phyloP scores from a whole-genome alignment of 92 coral and sea anemone species.

The Zoanthus sociatus region DNA sequence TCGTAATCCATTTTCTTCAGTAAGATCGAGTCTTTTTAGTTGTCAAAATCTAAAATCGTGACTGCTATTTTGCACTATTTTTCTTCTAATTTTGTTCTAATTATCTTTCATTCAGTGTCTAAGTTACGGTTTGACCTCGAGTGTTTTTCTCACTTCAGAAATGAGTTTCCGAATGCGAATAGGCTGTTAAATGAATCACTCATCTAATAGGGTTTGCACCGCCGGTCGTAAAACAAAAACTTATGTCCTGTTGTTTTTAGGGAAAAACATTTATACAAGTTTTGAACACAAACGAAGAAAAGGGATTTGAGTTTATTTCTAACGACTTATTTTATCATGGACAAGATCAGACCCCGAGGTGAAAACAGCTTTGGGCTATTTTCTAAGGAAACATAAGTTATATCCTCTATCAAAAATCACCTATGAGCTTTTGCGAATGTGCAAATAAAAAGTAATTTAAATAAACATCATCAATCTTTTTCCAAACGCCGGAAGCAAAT shows the following conservation, averaged over 20 bases:
- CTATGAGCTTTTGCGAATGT: conserved; percentile 19
- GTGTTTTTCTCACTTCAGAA: not conserved
- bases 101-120: conserved; percentile 10
- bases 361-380: conserved; percentile 22
- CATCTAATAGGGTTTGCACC: not conserved
- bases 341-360: conserved; percentile 9
- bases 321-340: conserved; percentile 1
- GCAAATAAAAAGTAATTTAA: conserved; percentile 18
- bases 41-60: not conserved
- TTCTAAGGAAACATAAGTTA: conserved; percentile 32
- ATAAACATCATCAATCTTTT: conserved; percentile 27
- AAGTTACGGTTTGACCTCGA: conserved; percentile 36
- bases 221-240: not conserved
- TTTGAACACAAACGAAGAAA: not conserved
- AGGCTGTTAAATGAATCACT: conserved; percentile 10
- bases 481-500: conserved; percentile 28
- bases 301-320: not conserved
- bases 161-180: not conserved
- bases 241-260: not conserved
- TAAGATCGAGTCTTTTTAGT: not conserved
- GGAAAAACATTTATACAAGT: not conserved
- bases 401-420: conserved; percentile 27
- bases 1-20: no score
- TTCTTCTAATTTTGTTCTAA: conserved; percentile 14
- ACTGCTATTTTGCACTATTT: not conserved